Evolutionary conservation across 2,113 vertebrate genomes (phyloP), one percentile per base, ranked within the genome.

Genomic region (Progne subis): DNA sequence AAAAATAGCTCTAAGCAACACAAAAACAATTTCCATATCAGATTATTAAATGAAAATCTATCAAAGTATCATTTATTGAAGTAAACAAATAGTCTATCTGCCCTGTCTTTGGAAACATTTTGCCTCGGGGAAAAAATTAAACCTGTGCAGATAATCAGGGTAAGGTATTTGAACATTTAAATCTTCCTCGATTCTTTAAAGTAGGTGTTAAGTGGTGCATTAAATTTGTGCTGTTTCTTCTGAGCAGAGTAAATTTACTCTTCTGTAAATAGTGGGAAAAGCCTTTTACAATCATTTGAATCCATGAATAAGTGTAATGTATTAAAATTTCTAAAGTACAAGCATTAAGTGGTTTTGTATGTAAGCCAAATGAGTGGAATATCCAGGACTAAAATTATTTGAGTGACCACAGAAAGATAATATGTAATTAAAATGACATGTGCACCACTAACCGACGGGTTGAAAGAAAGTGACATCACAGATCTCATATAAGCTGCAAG

Each of bases 391-490:
- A 71, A 88, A 93, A 95, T 86, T 94, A 94, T 74, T 92, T 52
- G 26, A 96, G 65, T 93, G 95, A 86, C 92, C 95, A 95, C 49
- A 76, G 72, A 84, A 94, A 86, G 88, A 86, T 41, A 90, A 61
- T 85, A 77, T 83, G 53, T 92, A 95, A 95, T 96, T 96, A 95
- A 95, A 96, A 82, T 88, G 57, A 93, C 89, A 96, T 82, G 75
- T 80, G 92, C 91, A 88, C 74, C 71, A 60, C 39, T 84, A 94
- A 71, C 85, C 1, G 0, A 78, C 1, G 8, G 61, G 41, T 83
- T 60, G 80, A 78, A 87, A 93, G 20, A 96, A 95, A 82, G 82
- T 94, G 88, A 95, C 94, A 90, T 97, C 92, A 95, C 72, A 52
- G 69, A 88, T 92, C 93, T 96, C 88, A 86, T 76, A 77, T 69